phyloP scores from a whole-genome alignment of 2,113 vertebrate genomes.

The Aldabrachelys gigantea region DNA sequence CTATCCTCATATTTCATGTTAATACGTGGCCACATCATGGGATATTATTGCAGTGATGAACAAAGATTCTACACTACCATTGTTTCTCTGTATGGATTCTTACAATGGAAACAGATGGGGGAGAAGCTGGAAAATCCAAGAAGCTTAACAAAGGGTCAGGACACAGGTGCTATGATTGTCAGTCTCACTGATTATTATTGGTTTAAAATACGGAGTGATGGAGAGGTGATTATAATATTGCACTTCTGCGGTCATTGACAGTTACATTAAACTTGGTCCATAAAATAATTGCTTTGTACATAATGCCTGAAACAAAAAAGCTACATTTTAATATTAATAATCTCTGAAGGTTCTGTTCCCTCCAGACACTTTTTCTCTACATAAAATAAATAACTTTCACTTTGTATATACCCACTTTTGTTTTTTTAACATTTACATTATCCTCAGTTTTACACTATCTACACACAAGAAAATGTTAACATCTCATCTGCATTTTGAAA shows the following conservation, averaged over 20 bases:
- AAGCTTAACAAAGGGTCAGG: slow-evolving; percentile 38
- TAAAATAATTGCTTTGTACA: slow-evolving; percentile 83
- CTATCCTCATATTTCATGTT: background rate
- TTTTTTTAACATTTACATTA: slow-evolving; percentile 83
- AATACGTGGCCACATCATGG: slow-evolving; percentile 47
- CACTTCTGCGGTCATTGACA: slow-evolving; percentile 81
- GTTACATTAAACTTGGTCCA: slow-evolving; percentile 84
- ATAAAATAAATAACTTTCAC: slow-evolving; percentile 93
- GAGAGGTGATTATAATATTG: slow-evolving; percentile 79
- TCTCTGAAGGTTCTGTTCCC: slow-evolving; percentile 85
- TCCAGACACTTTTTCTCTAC: slow-evolving; percentile 79
- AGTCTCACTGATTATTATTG: slow-evolving; percentile 63
- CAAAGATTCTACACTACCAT: slow-evolving; percentile 48
- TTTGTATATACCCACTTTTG: slow-evolving; percentile 81
- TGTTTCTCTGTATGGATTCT: slow-evolving; percentile 36
- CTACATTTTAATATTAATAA: slow-evolving; percentile 89
- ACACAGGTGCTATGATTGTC: slow-evolving; percentile 78
- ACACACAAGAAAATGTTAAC: slow-evolving; percentile 76
- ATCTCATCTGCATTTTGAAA: background rate
- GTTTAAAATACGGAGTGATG: slow-evolving; percentile 59
- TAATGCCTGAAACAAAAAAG: slow-evolving; percentile 81
- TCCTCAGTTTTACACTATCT: slow-evolving; percentile 87
- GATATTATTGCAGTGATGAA: slow-evolving; percentile 70
- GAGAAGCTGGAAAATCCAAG: background rate
- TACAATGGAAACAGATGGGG: slow-evolving; percentile 23